Conservation (phyloP, 2,888 invertebrate species). For the Aleiodes leptofemur region DNA sequence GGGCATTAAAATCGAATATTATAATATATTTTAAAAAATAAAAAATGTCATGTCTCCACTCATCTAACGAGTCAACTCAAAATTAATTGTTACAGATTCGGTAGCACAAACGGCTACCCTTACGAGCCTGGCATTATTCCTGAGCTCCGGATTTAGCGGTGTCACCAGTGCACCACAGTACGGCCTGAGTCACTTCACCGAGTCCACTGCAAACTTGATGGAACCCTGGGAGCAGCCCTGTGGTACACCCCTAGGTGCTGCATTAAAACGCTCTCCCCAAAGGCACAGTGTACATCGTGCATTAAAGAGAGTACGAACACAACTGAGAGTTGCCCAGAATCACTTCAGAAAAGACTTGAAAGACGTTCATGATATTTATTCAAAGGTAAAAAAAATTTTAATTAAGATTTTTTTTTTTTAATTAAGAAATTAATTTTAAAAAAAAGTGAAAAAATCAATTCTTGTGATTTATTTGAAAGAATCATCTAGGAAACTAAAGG, state of each 20-base stretch:
- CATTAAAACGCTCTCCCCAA: constrained; percentile 63
- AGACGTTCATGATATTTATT: constrained; percentile 69
- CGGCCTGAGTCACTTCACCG: constrained; percentile 60
- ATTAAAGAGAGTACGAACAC: constrained; percentile 70
- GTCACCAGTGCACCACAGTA: constrained; percentile 65
- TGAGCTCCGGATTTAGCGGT: constrained; percentile 65
- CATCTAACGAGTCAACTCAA: no score
- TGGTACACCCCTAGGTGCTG: constrained; percentile 66
- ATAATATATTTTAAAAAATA: no score
- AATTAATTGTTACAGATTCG: constrained; percentile 67
- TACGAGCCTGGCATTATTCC: constrained; percentile 70
- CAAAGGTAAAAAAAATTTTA: constrained; percentile 64
- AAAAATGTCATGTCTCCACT: no score
- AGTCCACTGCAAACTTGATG: constrained; percentile 58
- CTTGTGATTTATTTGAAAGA: no score
- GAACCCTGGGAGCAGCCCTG: constrained; percentile 73
- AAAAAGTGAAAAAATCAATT: not conserved
- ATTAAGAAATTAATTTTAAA: no score
- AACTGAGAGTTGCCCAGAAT: constrained; percentile 71
- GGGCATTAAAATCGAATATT: no score
- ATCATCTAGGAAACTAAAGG: no score
- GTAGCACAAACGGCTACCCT: constrained; percentile 71
- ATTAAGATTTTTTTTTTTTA: no score
- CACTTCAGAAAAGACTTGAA: constrained; percentile 70
- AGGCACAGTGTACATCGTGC: constrained; percentile 69